Conservation (phyloP, 2,797 vertebrate genomes). For the Decapterus maruadsi region DNA sequence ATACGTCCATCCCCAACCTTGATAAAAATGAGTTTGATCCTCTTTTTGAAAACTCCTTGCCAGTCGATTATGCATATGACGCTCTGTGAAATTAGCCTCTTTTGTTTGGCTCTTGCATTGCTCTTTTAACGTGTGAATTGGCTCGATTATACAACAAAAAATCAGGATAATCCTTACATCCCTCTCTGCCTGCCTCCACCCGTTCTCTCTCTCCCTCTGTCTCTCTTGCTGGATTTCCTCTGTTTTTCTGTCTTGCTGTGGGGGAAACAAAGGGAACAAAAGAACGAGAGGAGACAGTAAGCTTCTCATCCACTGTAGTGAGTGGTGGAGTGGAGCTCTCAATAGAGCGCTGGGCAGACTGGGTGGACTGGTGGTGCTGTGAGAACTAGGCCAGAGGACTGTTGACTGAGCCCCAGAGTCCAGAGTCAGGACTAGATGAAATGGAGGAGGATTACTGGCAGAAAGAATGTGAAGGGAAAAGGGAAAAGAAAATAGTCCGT, state of each 20-base stretch:
- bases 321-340: slow-evolving; percentile 72
- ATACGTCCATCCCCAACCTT: slow-evolving; percentile 29
- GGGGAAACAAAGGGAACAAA: slow-evolving; percentile 82
- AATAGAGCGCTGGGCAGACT: slow-evolving; percentile 62
- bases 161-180: slow-evolving; percentile 79
- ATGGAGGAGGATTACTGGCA: slow-evolving; percentile 42
- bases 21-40: slow-evolving; percentile 61
- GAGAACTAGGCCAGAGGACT: slow-evolving; percentile 79
- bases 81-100: slow-evolving; percentile 71
- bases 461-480: not conserved
- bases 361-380: slow-evolving; percentile 62
- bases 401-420: slow-evolving; percentile 58
- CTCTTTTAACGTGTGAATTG: slow-evolving; percentile 74
- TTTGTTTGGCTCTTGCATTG: slow-evolving; percentile 71
- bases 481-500: slow-evolving; percentile 22
- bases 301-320: slow-evolving; percentile 76
- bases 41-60: slow-evolving; percentile 38
- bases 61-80: slow-evolving; percentile 54
- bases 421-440: slow-evolving; percentile 58
- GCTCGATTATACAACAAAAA: slow-evolving; percentile 69
- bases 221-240: slow-evolving; percentile 78
- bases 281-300: slow-evolving; percentile 78
- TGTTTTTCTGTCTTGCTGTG: slow-evolving; percentile 82
- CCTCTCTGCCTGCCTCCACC: slow-evolving; percentile 65
- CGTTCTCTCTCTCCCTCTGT: slow-evolving; percentile 54